Evolutionary conservation across 2,888 invertebrate species (phyloP), one percentile per base, ranked within the genome.

Genomic region (Malachius bipustulatus): DNA sequence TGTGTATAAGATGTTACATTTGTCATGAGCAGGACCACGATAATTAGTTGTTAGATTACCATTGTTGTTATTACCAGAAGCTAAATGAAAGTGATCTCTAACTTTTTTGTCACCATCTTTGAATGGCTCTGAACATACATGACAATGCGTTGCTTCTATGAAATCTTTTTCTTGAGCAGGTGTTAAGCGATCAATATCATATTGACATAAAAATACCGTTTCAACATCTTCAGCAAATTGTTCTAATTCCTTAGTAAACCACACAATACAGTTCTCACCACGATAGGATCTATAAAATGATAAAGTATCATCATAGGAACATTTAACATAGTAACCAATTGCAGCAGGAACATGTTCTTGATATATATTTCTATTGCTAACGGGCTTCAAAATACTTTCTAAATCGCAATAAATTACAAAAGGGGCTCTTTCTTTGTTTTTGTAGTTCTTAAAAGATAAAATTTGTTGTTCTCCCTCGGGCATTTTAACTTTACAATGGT

Each of bases 331-430:
- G 10, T 39, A 41, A 2, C 36, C 37, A 8, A 35, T 28, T 13
- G 16, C 32, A 11, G 12, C 15, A 4, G 42, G 40, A 6, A 33
- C 6, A 28, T 42, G 42, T 14, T 33, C 12, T 2, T 35, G 36
- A 27, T 30, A n/a, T 31, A 12, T 34, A 26, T 34, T 4, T 1
- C 2, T 14, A 2, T 26, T 16, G 10, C 13, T 14, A 19, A 32
- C 10, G 2, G 37, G 35, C 32, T 35, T 30, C 8, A 39, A 14
- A 28, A 38, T 11, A 14, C 11, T 28, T 30, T 40, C 33, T 14
- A 40, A 38, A 38, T 40, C 40, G 1, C 29, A 31, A 12, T 40
- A 38, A 10, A 33, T 13, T 2, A 39, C 32, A 31, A 41, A 43
- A 2, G 39, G 37, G 2, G 16, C 37, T 16, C 33, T 11, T 30